Evolutionary conservation across 2,888 invertebrate species (phyloP).

Genomic region (Heliconius erato): DNA sequence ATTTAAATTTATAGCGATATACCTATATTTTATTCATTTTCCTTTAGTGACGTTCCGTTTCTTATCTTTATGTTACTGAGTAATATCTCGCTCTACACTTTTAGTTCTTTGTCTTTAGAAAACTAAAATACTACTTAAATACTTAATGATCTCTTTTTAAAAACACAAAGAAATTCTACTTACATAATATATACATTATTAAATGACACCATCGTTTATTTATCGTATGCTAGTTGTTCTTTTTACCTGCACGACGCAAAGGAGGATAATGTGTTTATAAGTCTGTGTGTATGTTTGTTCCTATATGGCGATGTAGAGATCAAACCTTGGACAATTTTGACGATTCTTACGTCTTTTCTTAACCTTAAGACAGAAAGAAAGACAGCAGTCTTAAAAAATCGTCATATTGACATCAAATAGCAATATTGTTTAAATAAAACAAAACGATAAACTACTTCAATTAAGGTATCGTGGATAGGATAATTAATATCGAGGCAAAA

Average conservation of each 20-base stretch:
- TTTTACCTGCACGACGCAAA: not conserved
- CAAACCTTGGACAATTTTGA: too few species aligned
- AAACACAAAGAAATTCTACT: not conserved
- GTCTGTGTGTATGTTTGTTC: too few species aligned
- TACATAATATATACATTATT: not conserved
- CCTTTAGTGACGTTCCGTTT: not conserved
- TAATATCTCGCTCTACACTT: not conserved
- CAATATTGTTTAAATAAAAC: too few species aligned
- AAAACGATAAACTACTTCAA: too few species aligned
- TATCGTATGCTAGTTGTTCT: not conserved
- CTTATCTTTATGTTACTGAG: not conserved
- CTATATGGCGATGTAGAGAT: too few species aligned
- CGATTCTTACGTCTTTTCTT: too few species aligned
- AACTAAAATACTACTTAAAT: conserved; percentile 20
- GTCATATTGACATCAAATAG: too few species aligned
- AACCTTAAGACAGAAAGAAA: too few species aligned
- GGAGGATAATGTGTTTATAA: too few species aligned
- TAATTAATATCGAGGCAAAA: too few species aligned
- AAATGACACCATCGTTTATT: not conserved
- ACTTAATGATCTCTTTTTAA: not conserved
- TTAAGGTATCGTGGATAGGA: too few species aligned
- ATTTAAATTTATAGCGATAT: not conserved
- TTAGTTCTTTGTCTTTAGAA: conserved; percentile 4
- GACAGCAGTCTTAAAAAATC: too few species aligned
- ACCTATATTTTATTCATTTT: not conserved